phyloP scores from a whole-genome alignment of 2,888 invertebrate species.

The Diarsia mendica region DNA sequence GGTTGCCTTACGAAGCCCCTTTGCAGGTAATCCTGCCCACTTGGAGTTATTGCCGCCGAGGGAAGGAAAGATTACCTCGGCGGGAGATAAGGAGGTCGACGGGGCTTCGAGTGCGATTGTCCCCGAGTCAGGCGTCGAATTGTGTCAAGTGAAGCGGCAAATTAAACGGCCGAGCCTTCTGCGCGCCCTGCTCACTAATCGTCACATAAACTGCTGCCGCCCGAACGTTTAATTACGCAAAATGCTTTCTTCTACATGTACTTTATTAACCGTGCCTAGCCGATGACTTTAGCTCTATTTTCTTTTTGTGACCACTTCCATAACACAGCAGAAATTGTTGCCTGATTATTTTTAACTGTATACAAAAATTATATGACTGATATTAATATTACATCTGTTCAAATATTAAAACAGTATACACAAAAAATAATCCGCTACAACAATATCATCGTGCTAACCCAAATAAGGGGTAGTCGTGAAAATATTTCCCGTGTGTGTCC shows the following conservation, averaged over 20 bases:
- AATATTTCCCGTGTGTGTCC: constrained; percentile 34
- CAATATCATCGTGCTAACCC: constrained; percentile 6
- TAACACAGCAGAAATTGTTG: neutral
- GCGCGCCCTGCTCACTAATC: constrained; percentile 88
- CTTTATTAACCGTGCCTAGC: constrained; percentile 61
- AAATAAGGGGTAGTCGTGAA: constrained; percentile 26
- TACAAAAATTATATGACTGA: neutral
- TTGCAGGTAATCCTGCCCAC: constrained; percentile 90
- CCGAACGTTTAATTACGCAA: constrained; percentile 87
- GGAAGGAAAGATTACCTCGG: constrained; percentile 90
- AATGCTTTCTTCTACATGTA: constrained; percentile 80
- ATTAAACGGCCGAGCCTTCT: constrained; percentile 90
- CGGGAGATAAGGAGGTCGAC: constrained; percentile 90
- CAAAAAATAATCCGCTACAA: neutral
- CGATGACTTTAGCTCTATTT: constrained; percentile 38
- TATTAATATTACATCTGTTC: neutral
- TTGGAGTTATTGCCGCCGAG: constrained; percentile 90
- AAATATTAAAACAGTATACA: neutral
- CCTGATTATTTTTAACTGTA: neutral
- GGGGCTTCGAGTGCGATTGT: constrained; percentile 90
- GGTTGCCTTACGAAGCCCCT: constrained; percentile 88
- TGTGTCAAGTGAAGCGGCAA: constrained; percentile 91
- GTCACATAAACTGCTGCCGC: constrained; percentile 88
- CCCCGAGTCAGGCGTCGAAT: constrained; percentile 90
- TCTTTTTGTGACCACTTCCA: constrained; percentile 9